Evolutionary conservation across 2,888 invertebrate genomes (phyloP).

Genomic region (Aromia moschata): DNA sequence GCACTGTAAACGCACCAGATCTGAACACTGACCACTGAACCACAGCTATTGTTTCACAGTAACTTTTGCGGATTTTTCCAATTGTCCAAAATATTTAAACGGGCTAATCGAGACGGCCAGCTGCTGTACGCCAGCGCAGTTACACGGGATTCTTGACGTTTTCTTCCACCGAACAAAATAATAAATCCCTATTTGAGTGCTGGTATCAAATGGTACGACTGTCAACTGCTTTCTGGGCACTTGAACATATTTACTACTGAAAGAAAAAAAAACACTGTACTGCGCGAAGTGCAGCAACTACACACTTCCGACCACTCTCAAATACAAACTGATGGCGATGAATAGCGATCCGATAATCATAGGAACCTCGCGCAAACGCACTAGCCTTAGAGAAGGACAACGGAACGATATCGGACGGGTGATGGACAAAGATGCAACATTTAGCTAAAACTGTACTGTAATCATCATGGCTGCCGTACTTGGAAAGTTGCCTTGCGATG

Average conservation of each 20-base stretch:
- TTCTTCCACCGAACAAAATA: slow-evolving; percentile 14
- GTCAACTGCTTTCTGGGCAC: neutral
- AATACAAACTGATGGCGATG: slow-evolving; percentile 35
- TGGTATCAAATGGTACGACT: neutral
- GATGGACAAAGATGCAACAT: slow-evolving; percentile 31
- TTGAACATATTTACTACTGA: slow-evolving; percentile 13
- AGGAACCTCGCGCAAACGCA: slow-evolving; percentile 36
- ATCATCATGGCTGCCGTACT: slow-evolving; percentile 48
- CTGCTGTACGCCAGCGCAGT: slow-evolving; percentile 20
- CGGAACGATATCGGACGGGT: slow-evolving; percentile 10
- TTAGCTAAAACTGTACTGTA: slow-evolving; percentile 42
- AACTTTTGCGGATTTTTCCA: slow-evolving; percentile 28
- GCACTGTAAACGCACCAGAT: slow-evolving; percentile 5
- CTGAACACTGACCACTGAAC: slow-evolving; percentile 15
- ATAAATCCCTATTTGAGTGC: neutral
- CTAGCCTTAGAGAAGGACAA: slow-evolving; percentile 27
- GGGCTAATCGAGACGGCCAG: slow-evolving; percentile 18
- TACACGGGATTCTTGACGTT: slow-evolving; percentile 18
- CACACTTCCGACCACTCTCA: slow-evolving; percentile 26
- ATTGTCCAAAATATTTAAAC: slow-evolving; percentile 12
- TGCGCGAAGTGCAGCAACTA: slow-evolving; percentile 21
- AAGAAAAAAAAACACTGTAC: slow-evolving; percentile 24
- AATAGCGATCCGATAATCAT: slow-evolving; percentile 35
- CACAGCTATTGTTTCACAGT: slow-evolving; percentile 25
- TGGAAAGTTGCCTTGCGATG: slow-evolving; percentile 45